A percentile compares a stretch with the other conserved stretches of the same genome.
Conservation (phyloP, 2,888 invertebrate genomes). For the Pogonocherus hispidulus region DNA sequence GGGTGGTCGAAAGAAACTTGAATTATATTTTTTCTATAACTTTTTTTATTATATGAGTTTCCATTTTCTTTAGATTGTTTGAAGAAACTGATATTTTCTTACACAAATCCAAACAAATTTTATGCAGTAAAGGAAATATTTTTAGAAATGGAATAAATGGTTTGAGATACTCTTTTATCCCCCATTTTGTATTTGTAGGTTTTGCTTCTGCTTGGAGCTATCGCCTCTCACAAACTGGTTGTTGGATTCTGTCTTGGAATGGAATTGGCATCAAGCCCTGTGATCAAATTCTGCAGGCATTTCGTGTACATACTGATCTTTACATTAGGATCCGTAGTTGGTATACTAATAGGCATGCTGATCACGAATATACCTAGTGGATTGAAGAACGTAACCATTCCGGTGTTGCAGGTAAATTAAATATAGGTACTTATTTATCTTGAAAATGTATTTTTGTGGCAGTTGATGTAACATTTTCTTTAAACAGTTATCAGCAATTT, state of each 20-base stretch:
- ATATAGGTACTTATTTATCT: no score
- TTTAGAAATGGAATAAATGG: no score
- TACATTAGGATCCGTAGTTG: conserved; percentile 77
- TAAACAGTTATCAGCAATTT: not conserved
- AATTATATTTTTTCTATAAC: no score
- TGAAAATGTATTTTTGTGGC: not conserved
- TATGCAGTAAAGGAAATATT: no score
- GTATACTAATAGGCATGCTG: conserved; percentile 78
- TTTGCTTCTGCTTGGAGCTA: conserved; percentile 76
- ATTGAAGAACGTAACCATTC: conserved; percentile 71
- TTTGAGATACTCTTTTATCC: no score
- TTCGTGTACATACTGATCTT: conserved; percentile 76
- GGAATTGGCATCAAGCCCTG: conserved; percentile 71
- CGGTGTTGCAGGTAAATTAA: conserved; percentile 74
- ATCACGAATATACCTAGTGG: conserved; percentile 71
- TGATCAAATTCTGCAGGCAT: conserved; percentile 68
- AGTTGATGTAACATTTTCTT: not conserved
- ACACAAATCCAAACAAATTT: no score
- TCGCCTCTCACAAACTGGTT: conserved; percentile 85
- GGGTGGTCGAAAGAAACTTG: no score
- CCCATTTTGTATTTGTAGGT: conserved; percentile 64
- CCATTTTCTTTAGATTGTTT: no score
- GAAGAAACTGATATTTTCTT: no score
- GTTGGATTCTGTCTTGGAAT: conserved; percentile 87
- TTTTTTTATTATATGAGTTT: no score